phyloP scores from a whole-genome alignment of 30 jellyfish, hydroid and myxozoan genomes.

The Pelagia noctiluca region DNA sequence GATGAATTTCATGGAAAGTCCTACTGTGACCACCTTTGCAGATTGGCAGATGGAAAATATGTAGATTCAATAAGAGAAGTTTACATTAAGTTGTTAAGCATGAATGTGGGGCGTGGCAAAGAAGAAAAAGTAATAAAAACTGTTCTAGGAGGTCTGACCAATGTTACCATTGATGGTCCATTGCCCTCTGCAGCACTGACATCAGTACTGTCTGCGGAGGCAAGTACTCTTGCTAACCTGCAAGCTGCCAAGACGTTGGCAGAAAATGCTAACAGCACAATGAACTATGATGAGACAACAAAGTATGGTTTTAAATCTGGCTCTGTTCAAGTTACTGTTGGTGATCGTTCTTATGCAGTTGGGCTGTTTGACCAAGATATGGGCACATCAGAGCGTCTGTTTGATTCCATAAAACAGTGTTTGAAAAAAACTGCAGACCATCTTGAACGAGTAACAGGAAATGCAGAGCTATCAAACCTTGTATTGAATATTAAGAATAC shows the following conservation, averaged over 20 bases:
- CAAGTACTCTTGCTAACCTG: neutral
- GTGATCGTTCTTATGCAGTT: neutral
- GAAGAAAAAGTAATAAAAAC: neutral
- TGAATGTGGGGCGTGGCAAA: neutral
- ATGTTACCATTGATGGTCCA: neutral
- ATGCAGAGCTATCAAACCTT: neutral
- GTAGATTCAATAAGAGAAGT: neutral
- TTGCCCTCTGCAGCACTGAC: neutral
- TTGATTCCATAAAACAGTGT: neutral
- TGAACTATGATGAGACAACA: no score
- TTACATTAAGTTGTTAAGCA: neutral
- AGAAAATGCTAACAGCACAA: neutral
- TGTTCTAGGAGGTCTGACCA: neutral
- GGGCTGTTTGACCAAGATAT: neutral
- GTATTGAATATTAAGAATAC: neutral
- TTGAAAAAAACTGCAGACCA: neutral
- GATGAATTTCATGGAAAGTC: neutral
- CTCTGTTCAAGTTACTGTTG: neutral
- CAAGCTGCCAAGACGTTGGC: neutral
- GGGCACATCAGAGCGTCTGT: neutral
- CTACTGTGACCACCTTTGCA: neutral
- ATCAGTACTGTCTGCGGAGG: neutral
- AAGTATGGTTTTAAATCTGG: neutral
- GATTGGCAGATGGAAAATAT: neutral
- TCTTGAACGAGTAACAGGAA: neutral